phyloP scores from a whole-genome alignment of 2,888 invertebrate genomes.

The Heteromurus nitidus region DNA sequence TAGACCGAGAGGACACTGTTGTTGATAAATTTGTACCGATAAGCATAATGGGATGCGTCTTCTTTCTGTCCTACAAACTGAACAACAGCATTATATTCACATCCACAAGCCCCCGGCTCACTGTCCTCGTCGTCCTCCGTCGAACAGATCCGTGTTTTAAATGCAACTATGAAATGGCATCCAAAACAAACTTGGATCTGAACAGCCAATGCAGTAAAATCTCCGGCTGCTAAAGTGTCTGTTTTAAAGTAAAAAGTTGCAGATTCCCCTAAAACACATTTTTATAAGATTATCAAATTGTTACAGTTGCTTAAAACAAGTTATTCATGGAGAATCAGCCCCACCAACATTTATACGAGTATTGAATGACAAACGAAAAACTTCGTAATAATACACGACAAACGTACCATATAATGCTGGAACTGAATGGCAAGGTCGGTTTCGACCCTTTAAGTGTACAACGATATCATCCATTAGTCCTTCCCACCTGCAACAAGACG shows the following conservation, averaged over 20 bases:
- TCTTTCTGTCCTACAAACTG: conserved; percentile 25
- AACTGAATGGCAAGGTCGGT: not conserved
- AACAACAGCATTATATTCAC: conserved; percentile 36
- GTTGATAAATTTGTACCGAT: conserved; percentile 26
- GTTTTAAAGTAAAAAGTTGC: conserved; percentile 9
- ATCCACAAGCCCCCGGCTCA: not conserved
- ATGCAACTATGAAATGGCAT: conserved; percentile 21
- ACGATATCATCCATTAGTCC: conserved; percentile 34
- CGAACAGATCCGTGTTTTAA: not conserved
- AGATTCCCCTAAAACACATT: conserved; percentile 40
- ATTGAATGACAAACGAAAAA: not conserved
- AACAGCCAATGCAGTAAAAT: not conserved
- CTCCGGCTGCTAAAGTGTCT: not conserved
- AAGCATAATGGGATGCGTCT: conserved; percentile 27
- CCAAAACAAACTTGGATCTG: conserved; percentile 30
- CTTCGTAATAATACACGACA: not conserved
- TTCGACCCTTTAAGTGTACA: conserved; percentile 32
- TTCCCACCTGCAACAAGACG: conserved; percentile 16
- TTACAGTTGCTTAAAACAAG: not conserved
- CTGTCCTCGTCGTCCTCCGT: not conserved
- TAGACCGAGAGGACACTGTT: not conserved
- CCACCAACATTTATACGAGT: not conserved
- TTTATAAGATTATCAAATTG: too few relatives aligned
- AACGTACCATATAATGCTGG: conserved; percentile 27
- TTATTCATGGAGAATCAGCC: not conserved